Conservation (phyloP, 2,888 invertebrate genomes). For the Cantharis lateralis region DNA sequence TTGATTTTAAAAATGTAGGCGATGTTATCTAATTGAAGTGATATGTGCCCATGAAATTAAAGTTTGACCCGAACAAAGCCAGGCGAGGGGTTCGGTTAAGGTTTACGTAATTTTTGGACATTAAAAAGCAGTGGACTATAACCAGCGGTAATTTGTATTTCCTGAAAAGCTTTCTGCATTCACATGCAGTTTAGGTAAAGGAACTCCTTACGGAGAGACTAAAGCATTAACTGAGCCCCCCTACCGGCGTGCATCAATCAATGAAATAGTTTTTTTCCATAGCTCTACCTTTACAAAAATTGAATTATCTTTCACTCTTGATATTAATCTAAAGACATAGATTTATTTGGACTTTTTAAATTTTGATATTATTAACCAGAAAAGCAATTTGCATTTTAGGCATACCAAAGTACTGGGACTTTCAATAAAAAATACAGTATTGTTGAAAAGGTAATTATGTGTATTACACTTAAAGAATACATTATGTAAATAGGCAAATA, state of each 20-base stretch:
- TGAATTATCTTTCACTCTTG: background rate
- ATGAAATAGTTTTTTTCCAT: constrained; percentile 28
- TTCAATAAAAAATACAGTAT: background rate
- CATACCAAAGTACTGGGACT: background rate
- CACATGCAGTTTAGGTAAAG: constrained; percentile 16
- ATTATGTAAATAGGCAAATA: background rate
- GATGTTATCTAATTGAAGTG: background rate
- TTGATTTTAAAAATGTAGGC: background rate
- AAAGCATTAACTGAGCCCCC: constrained; percentile 49
- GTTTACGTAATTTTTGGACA: background rate
- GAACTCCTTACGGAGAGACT: constrained; percentile 47
- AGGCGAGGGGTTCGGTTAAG: background rate
- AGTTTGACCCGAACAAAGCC: background rate
- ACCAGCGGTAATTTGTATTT: constrained; percentile 38
- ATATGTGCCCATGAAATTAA: background rate
- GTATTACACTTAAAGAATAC: background rate
- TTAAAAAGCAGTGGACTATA: background rate
- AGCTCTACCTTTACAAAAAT: constrained; percentile 7
- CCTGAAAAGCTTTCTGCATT: background rate
- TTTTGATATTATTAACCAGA: background rate
- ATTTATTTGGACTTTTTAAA: background rate
- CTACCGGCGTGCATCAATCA: constrained; percentile 44
- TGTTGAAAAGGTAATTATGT: background rate
- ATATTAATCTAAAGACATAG: background rate
- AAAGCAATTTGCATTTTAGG: background rate